A percentile compares a stretch with the other conserved stretches of the same genome.
These are phyloP conservation scores for Acinonyx jubatus DNA, from an alignment of 2,113 vertebrate genomes.

Conservation along the genomic window DNA sequence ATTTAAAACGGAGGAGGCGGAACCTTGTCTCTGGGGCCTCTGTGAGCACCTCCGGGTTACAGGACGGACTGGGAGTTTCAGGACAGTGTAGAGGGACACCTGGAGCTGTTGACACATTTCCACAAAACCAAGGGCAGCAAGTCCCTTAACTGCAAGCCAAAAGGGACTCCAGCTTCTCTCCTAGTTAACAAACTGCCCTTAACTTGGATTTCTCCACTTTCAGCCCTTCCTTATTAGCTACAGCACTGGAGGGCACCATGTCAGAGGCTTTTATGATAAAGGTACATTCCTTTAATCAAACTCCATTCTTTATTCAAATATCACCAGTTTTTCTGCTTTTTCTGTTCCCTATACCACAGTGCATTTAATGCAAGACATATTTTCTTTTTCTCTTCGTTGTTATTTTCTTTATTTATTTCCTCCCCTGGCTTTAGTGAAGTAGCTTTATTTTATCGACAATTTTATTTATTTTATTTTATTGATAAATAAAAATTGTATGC, in stretches of 20 bases:
- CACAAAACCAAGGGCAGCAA: not conserved
- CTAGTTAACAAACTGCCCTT: no score
- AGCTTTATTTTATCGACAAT: no score
- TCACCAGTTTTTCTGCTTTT: not conserved
- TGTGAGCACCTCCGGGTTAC: not conserved
- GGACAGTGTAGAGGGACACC: not conserved
- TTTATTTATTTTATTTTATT: no score
- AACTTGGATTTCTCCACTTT: not conserved
- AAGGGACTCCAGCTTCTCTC: not conserved
- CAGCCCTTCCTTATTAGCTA: not conserved
- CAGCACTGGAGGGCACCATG: accelerated
- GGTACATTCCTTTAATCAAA: no score
- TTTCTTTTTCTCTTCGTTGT: not conserved
- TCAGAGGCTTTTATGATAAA: not conserved
- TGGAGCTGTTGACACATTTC: not conserved
- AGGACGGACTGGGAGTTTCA: not conserved
- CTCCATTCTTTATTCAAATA: not conserved
- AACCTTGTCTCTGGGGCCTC: not conserved
- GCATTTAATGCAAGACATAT: not conserved
- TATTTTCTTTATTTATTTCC: not conserved
- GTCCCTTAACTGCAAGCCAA: not conserved
- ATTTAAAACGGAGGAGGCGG: slow-evolving; percentile 48
- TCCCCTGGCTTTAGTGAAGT: not conserved
- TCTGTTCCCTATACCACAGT: not conserved
- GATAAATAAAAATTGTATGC: not conserved